Base-by-base conservation (phyloP, 1,140 invertebrate species). In the Penaeus vannamei region DNA sequence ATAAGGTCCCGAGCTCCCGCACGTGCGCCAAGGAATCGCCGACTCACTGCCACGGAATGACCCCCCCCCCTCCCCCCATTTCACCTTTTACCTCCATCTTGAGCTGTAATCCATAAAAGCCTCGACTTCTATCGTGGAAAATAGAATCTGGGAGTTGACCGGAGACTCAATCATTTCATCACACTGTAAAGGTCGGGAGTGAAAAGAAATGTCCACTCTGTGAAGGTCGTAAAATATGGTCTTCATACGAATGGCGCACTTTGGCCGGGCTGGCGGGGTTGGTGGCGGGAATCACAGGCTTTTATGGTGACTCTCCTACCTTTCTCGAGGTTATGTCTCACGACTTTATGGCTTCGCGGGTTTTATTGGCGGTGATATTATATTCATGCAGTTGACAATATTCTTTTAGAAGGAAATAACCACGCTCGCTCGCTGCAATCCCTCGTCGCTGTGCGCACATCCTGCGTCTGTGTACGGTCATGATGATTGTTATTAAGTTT, bases 21-120 rank as follows among this genome's bases (percentile, higher is more conserved):
- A n/a, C n/a, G n/a, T n/a, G n/a, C n/a, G n/a, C n/a, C n/a, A n/a
- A n/a, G n/a, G n/a, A n/a, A n/a, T n/a, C n/a, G n/a, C n/a, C n/a
- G n/a, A n/a, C 66, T 83, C 85, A 79, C 82, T 87, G 80, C 85
- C 90, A 89, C 88, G 89, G 84, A 89, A 85, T 86, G 87, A 46
- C 60, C 72, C 80, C 84, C 62, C 20, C 19, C 29, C 64, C 69
- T n/a, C 42, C 64, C 29, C 46, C 12, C 84, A 32, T 42, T 23
- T 76, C 53, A 42, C 69, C 26, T n/a, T 10, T 20, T 69, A 61
- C 61, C 42, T 76, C 53, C 66, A 26, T 77, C 69, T 85, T 36
- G 22, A 42, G 36, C 60, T 72, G 69, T 77, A 85, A 85, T 76
- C 84, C 64, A 85, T 85, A 85, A 85, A 85, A 23, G 23, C 32